Conservation (phyloP, 2,113 vertebrate genomes). For the Circaetus gallicus region DNA sequence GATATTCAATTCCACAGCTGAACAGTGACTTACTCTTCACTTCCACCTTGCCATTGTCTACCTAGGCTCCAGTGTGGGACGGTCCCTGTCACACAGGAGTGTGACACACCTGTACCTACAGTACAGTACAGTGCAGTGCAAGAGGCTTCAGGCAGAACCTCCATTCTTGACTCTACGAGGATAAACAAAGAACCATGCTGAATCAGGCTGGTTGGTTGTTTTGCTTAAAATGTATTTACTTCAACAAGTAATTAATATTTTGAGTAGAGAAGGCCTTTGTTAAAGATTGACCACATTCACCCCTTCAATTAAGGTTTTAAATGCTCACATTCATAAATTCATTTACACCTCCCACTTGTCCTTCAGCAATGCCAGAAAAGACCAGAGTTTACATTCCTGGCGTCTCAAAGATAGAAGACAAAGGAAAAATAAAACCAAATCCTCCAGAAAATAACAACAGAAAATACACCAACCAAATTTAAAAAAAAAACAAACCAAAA, state of each 20-base stretch:
- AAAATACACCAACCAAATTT: neutral
- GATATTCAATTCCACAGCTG: neutral
- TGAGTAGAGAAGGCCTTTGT: slow-evolving; percentile 27
- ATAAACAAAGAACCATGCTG: neutral
- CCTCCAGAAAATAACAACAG: neutral
- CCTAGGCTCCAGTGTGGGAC: neutral
- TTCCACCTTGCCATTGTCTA: neutral
- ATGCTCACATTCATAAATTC: slow-evolving; percentile 21
- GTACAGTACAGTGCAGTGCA: neutral
- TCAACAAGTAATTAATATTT: slow-evolving; percentile 49
- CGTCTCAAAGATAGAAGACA: neutral
- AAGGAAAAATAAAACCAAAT: slow-evolving; percentile 3
- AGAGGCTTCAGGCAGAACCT: neutral
- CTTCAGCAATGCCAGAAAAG: slow-evolving; percentile 44
- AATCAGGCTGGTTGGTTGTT: slow-evolving; percentile 13
- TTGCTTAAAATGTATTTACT: slow-evolving; percentile 23
- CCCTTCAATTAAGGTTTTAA: slow-evolving; percentile 45
- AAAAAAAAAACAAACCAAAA: neutral
- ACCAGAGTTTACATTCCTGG: slow-evolving; percentile 17
- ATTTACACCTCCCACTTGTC: slow-evolving; percentile 51
- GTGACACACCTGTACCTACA: neutral
- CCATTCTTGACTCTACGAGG: neutral
- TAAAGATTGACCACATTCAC: slow-evolving; percentile 34
- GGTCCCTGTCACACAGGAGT: neutral
- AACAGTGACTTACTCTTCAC: neutral